Conservation (phyloP, 1,140 invertebrate species). For the Mycetomoellerius zeteki region DNA sequence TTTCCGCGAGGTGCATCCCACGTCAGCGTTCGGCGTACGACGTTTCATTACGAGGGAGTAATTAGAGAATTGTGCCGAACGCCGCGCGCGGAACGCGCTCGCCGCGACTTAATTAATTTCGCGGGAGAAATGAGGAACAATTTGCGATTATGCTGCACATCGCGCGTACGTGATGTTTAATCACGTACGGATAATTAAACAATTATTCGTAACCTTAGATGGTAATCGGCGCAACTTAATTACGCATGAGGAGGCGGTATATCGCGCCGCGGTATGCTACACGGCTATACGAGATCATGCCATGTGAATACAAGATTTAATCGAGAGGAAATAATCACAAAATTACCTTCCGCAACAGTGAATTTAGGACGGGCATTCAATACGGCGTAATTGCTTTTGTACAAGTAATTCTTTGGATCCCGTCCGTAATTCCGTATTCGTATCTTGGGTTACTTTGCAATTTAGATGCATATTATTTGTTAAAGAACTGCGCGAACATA, state of each 20-base stretch:
- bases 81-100: conserved; percentile 40
- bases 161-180: conserved; percentile 54
- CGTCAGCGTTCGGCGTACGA: conserved; percentile 10
- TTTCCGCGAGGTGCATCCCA: conserved; percentile 26
- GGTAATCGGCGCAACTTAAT: conserved; percentile 59
- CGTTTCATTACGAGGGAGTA: conserved; percentile 45
- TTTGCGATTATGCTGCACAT: conserved; percentile 38
- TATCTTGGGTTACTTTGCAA: conserved; percentile 17
- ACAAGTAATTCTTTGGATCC: conserved; percentile 16
- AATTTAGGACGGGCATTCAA: conserved; percentile 54
- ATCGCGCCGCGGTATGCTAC: conserved; percentile 29
- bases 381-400: conserved; percentile 48
- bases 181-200: conserved; percentile 63
- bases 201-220: conserved; percentile 65
- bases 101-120: conserved; percentile 55
- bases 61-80: conserved; percentile 49
- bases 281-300: conserved; percentile 35
- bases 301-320: conserved; percentile 56
- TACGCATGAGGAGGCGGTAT: conserved; percentile 40
- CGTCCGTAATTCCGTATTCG: background rate
- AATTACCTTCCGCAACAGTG: conserved; percentile 49
- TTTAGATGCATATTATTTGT: conserved; percentile 39
- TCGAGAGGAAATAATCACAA: conserved; percentile 57
- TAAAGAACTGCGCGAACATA: conserved; percentile 29
- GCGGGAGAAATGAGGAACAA: conserved; percentile 34